Evolutionary conservation across 92 coral and sea anemone species (phyloP), one percentile per base, ranked within the genome.

Genomic region (Epizoanthus fatuus): DNA sequence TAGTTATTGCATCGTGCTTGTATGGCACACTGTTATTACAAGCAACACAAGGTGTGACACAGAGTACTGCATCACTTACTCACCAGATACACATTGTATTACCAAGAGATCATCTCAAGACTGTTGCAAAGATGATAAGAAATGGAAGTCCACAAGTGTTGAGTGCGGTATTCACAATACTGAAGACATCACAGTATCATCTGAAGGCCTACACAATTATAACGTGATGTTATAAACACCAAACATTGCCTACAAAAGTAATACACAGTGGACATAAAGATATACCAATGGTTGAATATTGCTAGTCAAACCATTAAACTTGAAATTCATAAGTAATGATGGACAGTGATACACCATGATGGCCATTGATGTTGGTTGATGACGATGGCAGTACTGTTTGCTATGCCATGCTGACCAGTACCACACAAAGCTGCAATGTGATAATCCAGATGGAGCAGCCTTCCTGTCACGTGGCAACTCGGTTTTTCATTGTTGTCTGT

Each of bases 341-440:
- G 79, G 35, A 75, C 80, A 77, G 69, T 77, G 56, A 40, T 44
- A 40, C 56, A 60, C 63, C 39, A 59, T 77, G 82, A 77, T 77
- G 82, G 14, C 70, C 42, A 77, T 20, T 62, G 82, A 44, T 77
- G 53, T 40, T 77, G 82, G 39, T 60, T 60, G 82, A 77, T 42
- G 82, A 42, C 5, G 71, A 17, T 77, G 54, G 44, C 70, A 77
- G 82, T 77, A 15, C 3, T 13, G 45, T 32, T 11, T 35, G 40
- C 49, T 42, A 14, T 64, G 69, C 17, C 17, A 32, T 29, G 69
- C 69, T 64, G 69, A 64, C 40, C 69, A 66, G 72, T 66, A 66
- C 72, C 72, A 66, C 69, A 44, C 58, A 20, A 25, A n/a, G 70
- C 82, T 59, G 82, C 49, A 20, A 55, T 77, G 69, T 42, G 66